Base-by-base conservation (phyloP, 1,140 invertebrate species). In the Uloborus diversus region DNA sequence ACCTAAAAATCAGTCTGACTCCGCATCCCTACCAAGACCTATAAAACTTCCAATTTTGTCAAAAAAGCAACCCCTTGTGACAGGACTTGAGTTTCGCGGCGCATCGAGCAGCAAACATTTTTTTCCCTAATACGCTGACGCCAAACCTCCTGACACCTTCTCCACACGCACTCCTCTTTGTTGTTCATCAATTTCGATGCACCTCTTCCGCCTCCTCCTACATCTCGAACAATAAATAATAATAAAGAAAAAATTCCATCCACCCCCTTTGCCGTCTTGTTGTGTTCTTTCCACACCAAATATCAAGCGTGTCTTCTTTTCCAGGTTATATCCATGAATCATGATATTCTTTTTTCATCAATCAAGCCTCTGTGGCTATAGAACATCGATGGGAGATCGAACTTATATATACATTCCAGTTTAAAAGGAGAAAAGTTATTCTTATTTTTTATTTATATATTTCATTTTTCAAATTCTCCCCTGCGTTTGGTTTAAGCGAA, bases 181-280 rank as follows among this genome's bases (percentile, higher is more conserved):
- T 75, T 75, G 71, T 75, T 75, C 71, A 75, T 75, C 71, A 75
- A 75, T 75, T 64, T 37, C 42, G 59, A 61, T 56, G 35, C 61
- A 37, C 35, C 69, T 42, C 69, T 27, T 33, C 64, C 56, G 20
- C 14, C 23, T 27, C 70, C 27, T 42, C 35, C 57, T 33, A 37
- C 4, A 17, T 11, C 25, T 27, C 27, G 17, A 14, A 3, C 14
- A 13, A 13, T 4, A 65, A 66, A 51, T 53, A 78, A 66, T 23
- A 78, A 78, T 30, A 33, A 78, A 33, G 14, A 75, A 64, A 32
- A 76, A 65, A 56, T 57, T 27, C 47, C 9, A 17, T 49, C 25
- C 42, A 14, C 4, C 57, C 35, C 33, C 70, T 4, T 30, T 32
- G 30, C 53, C 11, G n/a, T 65, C 42, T 30, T 25, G 23, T 13